Percentiles rank a stretch among this genome's conserved stretches.
Conservation (phyloP, 2,888 invertebrate genomes). For the Pyrrhosoma nymphula region DNA sequence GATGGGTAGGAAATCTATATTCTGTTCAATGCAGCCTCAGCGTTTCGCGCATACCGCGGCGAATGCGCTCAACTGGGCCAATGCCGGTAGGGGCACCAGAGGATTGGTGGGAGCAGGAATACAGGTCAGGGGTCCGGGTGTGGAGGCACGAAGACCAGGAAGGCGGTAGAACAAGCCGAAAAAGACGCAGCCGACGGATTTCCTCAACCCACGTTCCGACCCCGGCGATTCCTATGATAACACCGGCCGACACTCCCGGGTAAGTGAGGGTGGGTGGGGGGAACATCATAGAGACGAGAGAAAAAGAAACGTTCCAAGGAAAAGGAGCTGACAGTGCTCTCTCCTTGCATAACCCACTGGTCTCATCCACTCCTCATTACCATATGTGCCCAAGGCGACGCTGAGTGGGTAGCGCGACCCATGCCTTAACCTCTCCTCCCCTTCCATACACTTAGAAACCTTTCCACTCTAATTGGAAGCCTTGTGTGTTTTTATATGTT, state of each 20-base stretch:
- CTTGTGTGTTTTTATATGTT: constrained; percentile 34
- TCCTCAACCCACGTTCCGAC: too few species aligned
- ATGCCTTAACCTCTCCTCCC: background rate
- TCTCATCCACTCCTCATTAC: background rate
- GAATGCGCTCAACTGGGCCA: background rate
- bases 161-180: background rate
- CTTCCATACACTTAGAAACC: background rate
- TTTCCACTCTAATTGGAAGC: constrained; percentile 60
- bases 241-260: background rate
- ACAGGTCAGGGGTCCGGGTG: background rate
- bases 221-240: background rate
- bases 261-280: background rate
- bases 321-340: background rate
- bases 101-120: background rate
- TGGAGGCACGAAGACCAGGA: background rate
- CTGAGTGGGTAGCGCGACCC: background rate
- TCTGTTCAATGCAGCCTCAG: background rate
- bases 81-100: background rate
- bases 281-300: background rate
- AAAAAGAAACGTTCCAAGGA: background rate
- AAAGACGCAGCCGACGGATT: background rate
- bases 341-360: background rate
- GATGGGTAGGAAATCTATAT: too few species aligned
- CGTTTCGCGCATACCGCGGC: background rate
- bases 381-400: constrained; percentile 43